phyloP scores from a whole-genome alignment of 2,888 invertebrate species.

The Acanthopleura granulata region DNA sequence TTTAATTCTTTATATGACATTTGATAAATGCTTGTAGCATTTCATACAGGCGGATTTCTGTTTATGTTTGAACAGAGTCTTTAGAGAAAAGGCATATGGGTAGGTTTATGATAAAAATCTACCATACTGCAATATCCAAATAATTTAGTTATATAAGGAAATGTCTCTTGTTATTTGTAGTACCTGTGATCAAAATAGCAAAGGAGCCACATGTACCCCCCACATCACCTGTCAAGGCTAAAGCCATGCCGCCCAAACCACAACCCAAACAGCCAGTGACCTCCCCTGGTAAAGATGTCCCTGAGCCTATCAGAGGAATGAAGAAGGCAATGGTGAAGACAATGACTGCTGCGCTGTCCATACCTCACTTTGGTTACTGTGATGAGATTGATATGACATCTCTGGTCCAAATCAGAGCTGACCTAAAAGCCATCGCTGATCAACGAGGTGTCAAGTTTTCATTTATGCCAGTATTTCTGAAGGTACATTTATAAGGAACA shows the following conservation, averaged over 20 bases:
- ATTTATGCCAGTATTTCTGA: conserved; percentile 95
- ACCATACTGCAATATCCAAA: no score
- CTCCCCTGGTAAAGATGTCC: conserved; percentile 70
- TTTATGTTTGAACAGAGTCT: no score
- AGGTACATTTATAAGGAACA: conserved; percentile 70
- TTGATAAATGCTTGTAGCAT: no score
- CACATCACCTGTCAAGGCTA: conserved; percentile 28
- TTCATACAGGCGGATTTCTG: no score
- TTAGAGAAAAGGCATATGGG: no score
- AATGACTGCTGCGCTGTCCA: conserved; percentile 86
- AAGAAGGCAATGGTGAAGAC: conserved; percentile 94
- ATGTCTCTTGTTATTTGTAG: background rate
- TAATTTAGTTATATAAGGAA: no score
- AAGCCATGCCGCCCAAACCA: conserved; percentile 19
- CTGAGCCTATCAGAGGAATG: conserved; percentile 83
- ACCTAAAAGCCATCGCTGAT: conserved; percentile 74
- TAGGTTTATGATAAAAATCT: no score
- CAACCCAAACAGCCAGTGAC: conserved; percentile 21
- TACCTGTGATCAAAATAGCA: conserved; percentile 3
- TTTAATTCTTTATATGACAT: no score
- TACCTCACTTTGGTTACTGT: conserved; percentile 91
- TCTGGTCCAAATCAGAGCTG: conserved; percentile 79
- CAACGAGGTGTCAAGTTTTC: conserved; percentile 81
- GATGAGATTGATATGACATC: conserved; percentile 90
- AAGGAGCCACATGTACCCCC: conserved; percentile 20